Evolutionary conservation across 1,140 invertebrate species (phyloP).

Genomic region (Pectinophora gossypiella): DNA sequence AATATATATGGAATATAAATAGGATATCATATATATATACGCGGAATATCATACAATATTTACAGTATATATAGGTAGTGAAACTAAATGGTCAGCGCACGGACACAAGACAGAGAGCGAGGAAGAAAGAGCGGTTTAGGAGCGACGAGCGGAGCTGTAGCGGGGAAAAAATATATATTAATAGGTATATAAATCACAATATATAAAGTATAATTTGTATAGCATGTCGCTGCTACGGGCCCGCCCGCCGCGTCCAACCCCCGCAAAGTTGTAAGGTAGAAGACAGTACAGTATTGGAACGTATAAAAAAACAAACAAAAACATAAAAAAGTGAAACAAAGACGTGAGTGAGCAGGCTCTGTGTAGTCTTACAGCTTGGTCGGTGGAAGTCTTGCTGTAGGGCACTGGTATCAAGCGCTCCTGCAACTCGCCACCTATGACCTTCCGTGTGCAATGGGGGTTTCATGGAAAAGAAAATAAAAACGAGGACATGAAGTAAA

Average conservation of each 20-base stretch:
- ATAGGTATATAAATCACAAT: too few species aligned
- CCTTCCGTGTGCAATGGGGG: constrained; percentile 86
- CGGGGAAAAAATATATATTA: neutral
- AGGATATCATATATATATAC: too few species aligned
- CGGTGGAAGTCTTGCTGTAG: constrained; percentile 99
- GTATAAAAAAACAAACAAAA: constrained; percentile 51
- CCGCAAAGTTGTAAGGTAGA: constrained; percentile 27
- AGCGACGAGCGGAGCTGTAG: neutral
- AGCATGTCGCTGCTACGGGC: neutral
- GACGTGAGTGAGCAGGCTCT: constrained; percentile 55
- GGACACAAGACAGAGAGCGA: constrained; percentile 24
- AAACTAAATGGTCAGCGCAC: constrained; percentile 47
- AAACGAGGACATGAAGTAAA: constrained; percentile 72
- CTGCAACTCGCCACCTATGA: constrained; percentile 99
- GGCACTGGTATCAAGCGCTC: constrained; percentile 99
- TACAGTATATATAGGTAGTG: constrained; percentile 10
- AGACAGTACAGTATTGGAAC: constrained; percentile 49
- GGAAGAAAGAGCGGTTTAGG: constrained; percentile 2
- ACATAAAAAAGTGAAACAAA: constrained; percentile 34
- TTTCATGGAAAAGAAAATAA: constrained; percentile 83
- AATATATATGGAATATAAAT: neutral
- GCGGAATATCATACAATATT: too few species aligned
- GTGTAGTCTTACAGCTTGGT: constrained; percentile 95
- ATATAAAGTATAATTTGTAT: neutral
- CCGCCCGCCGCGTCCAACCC: neutral